These are phyloP conservation scores for Drosophila monieri DNA, from an alignment of 2,888 invertebrate genomes.

Conservation along the genomic window DNA sequence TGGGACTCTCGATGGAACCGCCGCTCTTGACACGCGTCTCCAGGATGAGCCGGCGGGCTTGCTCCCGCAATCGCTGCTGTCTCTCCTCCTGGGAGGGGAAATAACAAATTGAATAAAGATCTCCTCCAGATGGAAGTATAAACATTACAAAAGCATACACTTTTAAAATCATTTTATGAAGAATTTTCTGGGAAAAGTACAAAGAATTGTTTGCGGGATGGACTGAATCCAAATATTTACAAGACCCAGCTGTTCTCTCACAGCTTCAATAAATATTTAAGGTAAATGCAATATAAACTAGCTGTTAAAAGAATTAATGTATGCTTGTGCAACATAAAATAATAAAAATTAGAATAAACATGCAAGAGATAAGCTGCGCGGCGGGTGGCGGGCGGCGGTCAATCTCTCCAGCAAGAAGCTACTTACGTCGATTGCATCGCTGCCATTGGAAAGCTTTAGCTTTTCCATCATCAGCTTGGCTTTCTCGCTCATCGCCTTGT, in stretches of 20 bases:
- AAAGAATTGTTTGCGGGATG: neutral
- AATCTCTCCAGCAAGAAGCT: conserved; percentile 41
- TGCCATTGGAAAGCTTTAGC: conserved; percentile 79
- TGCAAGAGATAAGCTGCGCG: conserved; percentile 28
- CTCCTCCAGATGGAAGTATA: neutral
- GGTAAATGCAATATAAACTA: neutral
- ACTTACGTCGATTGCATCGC: conserved; percentile 82
- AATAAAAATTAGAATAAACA: conserved; percentile 2
- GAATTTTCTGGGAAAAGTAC: conserved; percentile 1
- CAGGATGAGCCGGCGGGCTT: conserved; percentile 94
- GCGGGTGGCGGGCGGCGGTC: conserved; percentile 18
- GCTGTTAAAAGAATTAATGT: neutral
- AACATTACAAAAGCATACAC: conserved; percentile 10
- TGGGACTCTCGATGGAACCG: conserved; percentile 70
- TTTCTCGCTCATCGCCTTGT: conserved; percentile 84
- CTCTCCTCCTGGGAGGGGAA: conserved; percentile 88
- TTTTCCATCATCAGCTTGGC: conserved; percentile 84
- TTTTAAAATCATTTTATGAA: neutral
- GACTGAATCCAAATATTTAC: neutral
- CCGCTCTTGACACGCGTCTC: conserved; percentile 88
- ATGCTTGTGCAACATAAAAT: neutral
- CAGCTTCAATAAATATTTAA: neutral
- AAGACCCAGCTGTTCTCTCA: neutral
- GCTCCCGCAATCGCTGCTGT: conserved; percentile 92
- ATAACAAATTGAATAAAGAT: neutral